These are phyloP conservation scores for Euspilapteryx auroguttella DNA, from an alignment of 2,888 invertebrate species.

Conservation along the genomic window DNA sequence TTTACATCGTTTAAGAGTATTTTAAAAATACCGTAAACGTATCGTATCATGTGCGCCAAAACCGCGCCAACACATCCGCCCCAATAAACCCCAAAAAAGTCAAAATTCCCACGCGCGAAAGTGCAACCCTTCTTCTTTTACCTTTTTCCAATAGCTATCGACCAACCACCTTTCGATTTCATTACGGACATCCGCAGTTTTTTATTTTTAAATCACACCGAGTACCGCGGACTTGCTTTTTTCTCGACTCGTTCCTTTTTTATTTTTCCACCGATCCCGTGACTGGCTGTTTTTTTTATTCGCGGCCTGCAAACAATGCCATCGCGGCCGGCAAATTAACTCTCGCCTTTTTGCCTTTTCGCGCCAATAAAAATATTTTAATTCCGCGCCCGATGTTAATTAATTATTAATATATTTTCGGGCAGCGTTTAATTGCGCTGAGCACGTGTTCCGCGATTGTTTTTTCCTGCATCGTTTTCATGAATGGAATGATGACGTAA, in stretches of 20 bases:
- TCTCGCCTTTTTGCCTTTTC: constrained; percentile 52
- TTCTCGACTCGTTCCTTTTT: constrained; percentile 37
- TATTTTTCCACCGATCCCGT: constrained; percentile 36
- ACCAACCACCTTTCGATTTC: constrained; percentile 62
- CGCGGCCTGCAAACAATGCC: constrained; percentile 56
- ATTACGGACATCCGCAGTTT: constrained; percentile 55
- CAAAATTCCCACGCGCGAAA: constrained; percentile 58
- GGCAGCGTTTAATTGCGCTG: constrained; percentile 48
- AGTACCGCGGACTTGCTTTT: constrained; percentile 39
- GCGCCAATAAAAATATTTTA: constrained; percentile 59
- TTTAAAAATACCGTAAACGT: no score
- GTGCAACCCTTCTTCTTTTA: constrained; percentile 42
- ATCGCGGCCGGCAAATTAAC: constrained; percentile 54
- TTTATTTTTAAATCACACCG: constrained; percentile 59
- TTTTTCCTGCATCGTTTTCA: constrained; percentile 49
- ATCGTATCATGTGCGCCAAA: no score
- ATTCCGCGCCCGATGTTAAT: constrained; percentile 48
- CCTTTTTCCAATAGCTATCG: constrained; percentile 56
- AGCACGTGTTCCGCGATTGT: constrained; percentile 55
- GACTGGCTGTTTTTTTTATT: constrained; percentile 42
- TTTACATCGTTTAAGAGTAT: no score
- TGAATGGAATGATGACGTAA: constrained; percentile 60
- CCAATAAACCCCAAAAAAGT: constrained; percentile 33
- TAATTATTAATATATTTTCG: constrained; percentile 59
- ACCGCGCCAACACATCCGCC: no score